Base-by-base conservation (phyloP, 2,888 invertebrate species). In the Embidobia sp. region DNA sequence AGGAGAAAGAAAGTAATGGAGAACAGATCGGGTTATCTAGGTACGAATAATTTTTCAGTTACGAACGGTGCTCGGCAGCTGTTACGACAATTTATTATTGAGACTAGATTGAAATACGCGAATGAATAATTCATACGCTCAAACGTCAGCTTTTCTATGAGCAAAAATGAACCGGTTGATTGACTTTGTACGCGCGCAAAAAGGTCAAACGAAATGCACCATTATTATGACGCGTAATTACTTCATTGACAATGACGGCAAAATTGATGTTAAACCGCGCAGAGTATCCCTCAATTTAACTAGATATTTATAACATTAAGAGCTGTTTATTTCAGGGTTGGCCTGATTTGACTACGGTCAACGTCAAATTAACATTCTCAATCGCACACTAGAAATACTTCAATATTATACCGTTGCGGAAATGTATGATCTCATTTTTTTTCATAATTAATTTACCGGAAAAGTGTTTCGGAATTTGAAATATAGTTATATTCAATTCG, bases 41-140 rank as follows among this genome's bases (percentile, higher is more conserved):
- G n/a, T n/a, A n/a, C n/a, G n/a, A n/a, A n/a, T n/a, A n/a, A n/a
- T n/a, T n/a, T n/a, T n/a, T n/a, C n/a, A n/a, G n/a, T n/a, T n/a
- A n/a, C n/a, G n/a, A n/a, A n/a, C n/a, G n/a, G n/a, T n/a, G n/a
- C n/a, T n/a, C n/a, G n/a, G n/a, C n/a, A 67, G 16, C 40, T 55
- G 40, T 46, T 55, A 48, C 13, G 26, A 49, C 57, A 74, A 67
- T 61, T 67, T 74, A 74, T 67, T 51, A 53, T 67, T 35, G 48
- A 67, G 48, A 13, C 19, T 26, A 11, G 44, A 40, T 37, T 61
- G 66, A 67, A 74, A 67, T 74, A 53, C 37, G 66, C 40, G 40
- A 46, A 53, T 67, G 57, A 66, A 74, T 74, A 74, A 74, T 74
- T 51, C 66, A 74, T 67, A 29, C 6, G 22, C 22, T 67, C 18